Base-by-base conservation (phyloP, 1,140 invertebrate genomes). In the Drosophila ogumai region DNA sequence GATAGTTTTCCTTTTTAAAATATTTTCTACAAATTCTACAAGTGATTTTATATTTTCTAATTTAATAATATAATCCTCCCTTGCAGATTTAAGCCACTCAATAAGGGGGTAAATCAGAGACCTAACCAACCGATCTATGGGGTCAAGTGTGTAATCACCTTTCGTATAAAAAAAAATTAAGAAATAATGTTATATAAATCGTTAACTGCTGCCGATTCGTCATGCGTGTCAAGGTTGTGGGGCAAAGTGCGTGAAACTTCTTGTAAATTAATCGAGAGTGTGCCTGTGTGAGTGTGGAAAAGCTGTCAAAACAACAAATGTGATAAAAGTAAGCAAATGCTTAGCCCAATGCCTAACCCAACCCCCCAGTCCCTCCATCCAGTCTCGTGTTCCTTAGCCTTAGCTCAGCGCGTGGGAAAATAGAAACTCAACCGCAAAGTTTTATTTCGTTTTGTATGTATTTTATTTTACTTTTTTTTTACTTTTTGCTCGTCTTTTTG, bases 241-340 rank as follows among this genome's bases (percentile, higher is more conserved):
- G 38, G 49, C 47, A 81, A 75, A 58, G 40, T 80, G 79, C 79
- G 79, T 79, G 47, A 79, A 72, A 79, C 64, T 84, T 84, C 49
- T 79, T 69, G 64, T 64, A 68, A 79, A 71, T 76, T 82, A 71
- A 60, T 75, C 59, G 71, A 64, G 58, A 71, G 54, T 19, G 46
- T 63, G 44, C 6, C 28, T 59, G 55, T 34, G 43, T 36, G 19
- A 25, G 57, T 46, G 31, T 32, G 65, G 69, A 73, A 72, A 73
- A 73, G 67, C 67, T 72, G 67, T 64, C 66, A 84, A 77, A 85
- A 81, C 54, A 64, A 65, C 61, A 71, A 84, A 77, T 80, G 68
- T 76, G 82, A 85, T 85, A 85, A 85, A 77, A 81, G 66, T 40
- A 49, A 69, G 71, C 63, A 73, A 85, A 80, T 77, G 66, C 60